Base-by-base conservation (phyloP, 2,888 invertebrate genomes). In the Itoplectis maculator region DNA sequence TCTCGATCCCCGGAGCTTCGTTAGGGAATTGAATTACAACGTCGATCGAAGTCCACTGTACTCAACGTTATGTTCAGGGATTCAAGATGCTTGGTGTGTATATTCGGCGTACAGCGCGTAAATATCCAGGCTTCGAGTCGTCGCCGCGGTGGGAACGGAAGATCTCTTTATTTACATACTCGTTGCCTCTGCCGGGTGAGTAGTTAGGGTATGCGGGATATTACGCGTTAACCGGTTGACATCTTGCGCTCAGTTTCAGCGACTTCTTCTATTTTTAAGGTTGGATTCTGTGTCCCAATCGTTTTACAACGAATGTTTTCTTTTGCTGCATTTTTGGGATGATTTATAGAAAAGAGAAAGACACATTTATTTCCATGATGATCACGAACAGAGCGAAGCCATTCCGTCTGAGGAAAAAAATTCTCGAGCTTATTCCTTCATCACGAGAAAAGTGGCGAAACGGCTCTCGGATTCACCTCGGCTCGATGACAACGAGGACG, bases 1-100 rank as follows among this genome's bases (percentile, higher is more conserved):
- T 45, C 15, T 18, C 37, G 59, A 35, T 61, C 69, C 45, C 70
- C 56, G 49, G 18, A 40, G 82, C 82, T 82, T 82, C 82, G 82
- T 82, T 82, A 82, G 61, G 76, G 68, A 79, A 82, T 77, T 82
- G 79, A 82, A 82, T 79, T 82, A 82, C 68, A 56, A 68, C 83
- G 56, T 69, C 69, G 73, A 80, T 80, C 40, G 69, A 59, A 56
- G 73, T 74, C 83, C n/a, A 73, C 63, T 80, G 8, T 69, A 56
- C 77, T 76, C 59, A 45, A 37, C 47, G 61, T 79, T 68, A 47
- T 74, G 69, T 69, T 83, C 74, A 74, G 80, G 73, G 69, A 76
- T 82, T 76, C 49, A 45, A 76, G 51, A 54, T 66, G 65, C 83
- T 76, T 47, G 47, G 45, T 51, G 45, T 51, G 15, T 66, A 23